Percentiles rank a stretch among this genome's conserved stretches.
Evolutionary conservation across 1,140 invertebrate species (phyloP).

Genomic region (Meteorus sp.): DNA sequence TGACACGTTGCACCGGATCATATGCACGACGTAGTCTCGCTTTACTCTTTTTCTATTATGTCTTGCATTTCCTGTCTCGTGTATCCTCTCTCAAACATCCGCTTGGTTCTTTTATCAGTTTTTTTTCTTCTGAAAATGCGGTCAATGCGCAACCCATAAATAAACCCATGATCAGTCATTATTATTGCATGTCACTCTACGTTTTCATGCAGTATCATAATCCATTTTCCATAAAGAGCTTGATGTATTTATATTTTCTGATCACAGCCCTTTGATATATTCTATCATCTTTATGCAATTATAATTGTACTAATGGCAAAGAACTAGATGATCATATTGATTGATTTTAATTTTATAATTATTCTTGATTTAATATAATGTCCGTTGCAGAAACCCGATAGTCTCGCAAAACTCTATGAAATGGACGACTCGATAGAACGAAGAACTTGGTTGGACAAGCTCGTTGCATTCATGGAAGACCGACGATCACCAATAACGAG

Average conservation of each 20-base stretch:
- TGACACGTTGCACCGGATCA: conserved; percentile 18
- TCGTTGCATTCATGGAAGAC: conserved; percentile 93
- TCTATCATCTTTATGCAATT: neutral
- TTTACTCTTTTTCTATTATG: conserved; percentile 1
- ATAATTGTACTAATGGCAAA: neutral
- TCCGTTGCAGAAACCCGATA: conserved; percentile 79
- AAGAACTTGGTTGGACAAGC: conserved; percentile 86
- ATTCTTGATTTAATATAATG: conserved; percentile 10
- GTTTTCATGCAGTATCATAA: neutral
- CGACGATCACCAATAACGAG: conserved; percentile 88
- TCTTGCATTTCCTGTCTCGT: conserved; percentile 17
- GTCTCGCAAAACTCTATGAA: conserved; percentile 90
- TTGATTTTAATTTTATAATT: neutral
- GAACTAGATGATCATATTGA: neutral
- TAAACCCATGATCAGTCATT: neutral
- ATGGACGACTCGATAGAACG: conserved; percentile 95
- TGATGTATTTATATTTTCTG: too few species aligned
- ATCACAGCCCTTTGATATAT: neutral
- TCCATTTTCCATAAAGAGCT: too few species aligned
- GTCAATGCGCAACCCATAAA: neutral
- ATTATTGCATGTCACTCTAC: neutral
- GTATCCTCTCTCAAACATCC: conserved; percentile 4
- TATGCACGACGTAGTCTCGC: conserved; percentile 14
- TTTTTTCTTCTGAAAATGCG: neutral
- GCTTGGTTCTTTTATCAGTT: too few species aligned